A percentile compares a stretch with the other conserved stretches of the same genome.
Evolutionary conservation across 2,113 vertebrate genomes (phyloP).

Genomic region (Crotalus viridis): DNA sequence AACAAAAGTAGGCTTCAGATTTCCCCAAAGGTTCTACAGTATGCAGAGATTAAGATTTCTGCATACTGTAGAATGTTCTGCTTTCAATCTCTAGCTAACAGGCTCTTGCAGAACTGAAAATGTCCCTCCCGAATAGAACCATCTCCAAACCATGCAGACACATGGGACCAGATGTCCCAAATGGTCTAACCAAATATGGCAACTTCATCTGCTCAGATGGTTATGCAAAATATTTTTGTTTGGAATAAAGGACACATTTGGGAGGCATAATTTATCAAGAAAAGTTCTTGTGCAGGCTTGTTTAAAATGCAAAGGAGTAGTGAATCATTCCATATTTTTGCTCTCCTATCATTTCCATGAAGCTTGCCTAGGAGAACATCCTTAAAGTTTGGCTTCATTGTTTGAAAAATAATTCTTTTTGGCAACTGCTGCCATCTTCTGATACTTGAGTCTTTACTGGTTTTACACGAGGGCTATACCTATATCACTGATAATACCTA

Average conservation of each 20-base stretch:
- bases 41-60: not conserved
- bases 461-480: conserved; percentile 17
- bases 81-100: not conserved
- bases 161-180: not conserved
- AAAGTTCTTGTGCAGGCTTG: not conserved
- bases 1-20: not conserved
- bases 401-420: conserved; percentile 54
- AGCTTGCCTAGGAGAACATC: not conserved
- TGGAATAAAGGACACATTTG: not conserved
- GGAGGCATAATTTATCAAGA: not conserved
- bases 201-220: too few relatives aligned
- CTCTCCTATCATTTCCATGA: not conserved
- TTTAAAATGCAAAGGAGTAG: not conserved
- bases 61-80: not conserved
- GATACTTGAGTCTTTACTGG: conserved; percentile 23
- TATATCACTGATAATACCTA: conserved; percentile 8
- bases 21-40: not conserved
- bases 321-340: not conserved
- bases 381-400: conserved; percentile 2
- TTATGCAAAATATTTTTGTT: not conserved
- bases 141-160: not conserved
- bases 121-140: not conserved
- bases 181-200: not conserved
- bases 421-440: conserved; percentile 30
- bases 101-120: not conserved